These are phyloP conservation scores for Buphagus erythrorhynchus DNA, from an alignment of 2,797 vertebrate genomes.

Conservation along the genomic window DNA sequence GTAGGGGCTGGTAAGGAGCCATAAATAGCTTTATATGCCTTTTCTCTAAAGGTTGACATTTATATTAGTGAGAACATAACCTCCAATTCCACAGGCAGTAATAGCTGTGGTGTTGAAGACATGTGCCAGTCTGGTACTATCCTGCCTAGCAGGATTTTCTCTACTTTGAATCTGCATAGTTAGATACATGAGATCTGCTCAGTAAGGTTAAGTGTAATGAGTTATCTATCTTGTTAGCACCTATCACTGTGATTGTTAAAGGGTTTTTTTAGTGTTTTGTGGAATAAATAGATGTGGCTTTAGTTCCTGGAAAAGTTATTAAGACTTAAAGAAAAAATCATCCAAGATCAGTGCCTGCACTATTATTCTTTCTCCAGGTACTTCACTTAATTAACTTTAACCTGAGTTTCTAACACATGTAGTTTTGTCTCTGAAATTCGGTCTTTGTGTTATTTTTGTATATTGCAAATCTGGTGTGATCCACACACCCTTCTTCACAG, in stretches of 20 bases:
- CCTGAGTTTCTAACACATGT: neutral
- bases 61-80: neutral
- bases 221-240: neutral
- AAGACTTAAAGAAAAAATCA: neutral
- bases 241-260: neutral
- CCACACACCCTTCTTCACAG: neutral
- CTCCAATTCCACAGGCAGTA: neutral
- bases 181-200: neutral
- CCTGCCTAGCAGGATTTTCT: neutral
- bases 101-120: neutral
- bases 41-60: neutral
- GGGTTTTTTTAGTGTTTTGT: neutral
- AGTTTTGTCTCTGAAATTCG: neutral
- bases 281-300: neutral
- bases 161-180: neutral
- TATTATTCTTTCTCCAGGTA: neutral
- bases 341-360: neutral
- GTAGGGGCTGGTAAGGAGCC: neutral
- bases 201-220: neutral
- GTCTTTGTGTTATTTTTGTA: neutral
- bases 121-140: fast-evolving
- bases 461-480: neutral
- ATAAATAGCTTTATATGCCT: neutral
- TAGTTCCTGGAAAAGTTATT: neutral
- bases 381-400: neutral